These are phyloP conservation scores for Microtus pennsylvanicus DNA, from an alignment of 2,113 vertebrate species.

Conservation along the genomic window DNA sequence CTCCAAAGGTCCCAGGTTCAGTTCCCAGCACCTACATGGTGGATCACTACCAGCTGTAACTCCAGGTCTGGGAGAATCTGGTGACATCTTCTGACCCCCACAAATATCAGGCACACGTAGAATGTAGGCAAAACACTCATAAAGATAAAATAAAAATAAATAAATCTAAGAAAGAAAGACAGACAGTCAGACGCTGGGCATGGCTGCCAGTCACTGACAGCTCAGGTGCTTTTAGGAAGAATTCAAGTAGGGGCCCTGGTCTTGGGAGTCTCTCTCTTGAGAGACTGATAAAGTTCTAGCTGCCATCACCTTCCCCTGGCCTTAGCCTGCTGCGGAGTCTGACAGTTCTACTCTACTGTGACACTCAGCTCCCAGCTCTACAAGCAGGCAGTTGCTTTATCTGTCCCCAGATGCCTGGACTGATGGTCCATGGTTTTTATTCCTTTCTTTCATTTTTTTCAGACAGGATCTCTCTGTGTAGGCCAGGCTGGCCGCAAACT, in stretches of 20 bases:
- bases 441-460: neutral
- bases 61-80: neutral
- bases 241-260: neutral
- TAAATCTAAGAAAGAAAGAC: neutral
- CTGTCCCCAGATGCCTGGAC: constrained; percentile 22
- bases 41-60: neutral
- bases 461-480: neutral
- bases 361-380: constrained; percentile 41
- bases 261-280: neutral
- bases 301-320: neutral
- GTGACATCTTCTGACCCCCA: neutral
- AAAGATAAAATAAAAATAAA: neutral
- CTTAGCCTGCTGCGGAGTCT: neutral
- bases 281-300: constrained; percentile 16
- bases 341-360: constrained; percentile 29
- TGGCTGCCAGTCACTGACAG: neutral
- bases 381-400: constrained; percentile 39
- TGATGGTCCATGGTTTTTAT: neutral
- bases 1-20: neutral
- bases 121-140: neutral
- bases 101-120: neutral
- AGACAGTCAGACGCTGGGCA: neutral
- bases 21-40: neutral
- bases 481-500: neutral
- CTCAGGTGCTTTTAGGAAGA: neutral